Evolutionary conservation across 2,888 invertebrate species (phyloP).

Genomic region (Cremastinae sp.): DNA sequence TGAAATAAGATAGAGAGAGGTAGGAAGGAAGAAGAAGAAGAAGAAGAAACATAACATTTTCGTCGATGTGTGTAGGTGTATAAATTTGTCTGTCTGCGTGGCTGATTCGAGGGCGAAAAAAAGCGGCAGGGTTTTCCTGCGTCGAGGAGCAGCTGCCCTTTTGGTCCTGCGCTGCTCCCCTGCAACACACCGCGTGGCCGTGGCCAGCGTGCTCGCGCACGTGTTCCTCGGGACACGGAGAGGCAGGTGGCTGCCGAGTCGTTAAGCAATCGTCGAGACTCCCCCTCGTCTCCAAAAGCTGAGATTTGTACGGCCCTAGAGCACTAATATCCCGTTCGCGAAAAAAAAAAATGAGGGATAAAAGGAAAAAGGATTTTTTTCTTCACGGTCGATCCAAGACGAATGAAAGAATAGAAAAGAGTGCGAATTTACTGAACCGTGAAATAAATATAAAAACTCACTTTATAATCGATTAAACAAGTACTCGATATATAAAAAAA

Average conservation of each 20-base stretch:
- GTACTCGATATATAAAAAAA: no score
- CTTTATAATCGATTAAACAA: no score
- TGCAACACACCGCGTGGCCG: constrained; percentile 61
- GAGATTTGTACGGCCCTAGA: constrained; percentile 73
- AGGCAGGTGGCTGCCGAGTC: constrained; percentile 78
- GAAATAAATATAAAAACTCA: not conserved
- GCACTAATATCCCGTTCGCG: constrained; percentile 8
- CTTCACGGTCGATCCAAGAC: not conserved
- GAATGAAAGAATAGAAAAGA: not conserved
- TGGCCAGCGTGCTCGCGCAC: constrained; percentile 68
- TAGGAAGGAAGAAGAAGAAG: constrained; percentile 1
- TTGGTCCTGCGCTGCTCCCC: constrained; percentile 46
- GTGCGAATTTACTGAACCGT: not conserved
- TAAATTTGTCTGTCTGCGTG: constrained; percentile 6
- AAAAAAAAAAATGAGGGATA: constrained; percentile 39
- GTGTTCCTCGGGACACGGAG: constrained; percentile 69
- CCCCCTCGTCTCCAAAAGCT: constrained; percentile 70
- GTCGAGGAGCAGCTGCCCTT: constrained; percentile 62
- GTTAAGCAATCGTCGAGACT: constrained; percentile 73
- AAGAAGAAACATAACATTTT: constrained; percentile 3
- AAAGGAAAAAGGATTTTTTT: constrained; percentile 16
- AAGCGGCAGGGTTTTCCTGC: constrained; percentile 42
- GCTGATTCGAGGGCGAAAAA: constrained; percentile 43
- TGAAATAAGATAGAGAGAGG: not conserved
- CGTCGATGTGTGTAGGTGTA: not conserved